Evolutionary conservation across 2,113 vertebrate species (phyloP).

Genomic region (Chloropsis cyanopogon): DNA sequence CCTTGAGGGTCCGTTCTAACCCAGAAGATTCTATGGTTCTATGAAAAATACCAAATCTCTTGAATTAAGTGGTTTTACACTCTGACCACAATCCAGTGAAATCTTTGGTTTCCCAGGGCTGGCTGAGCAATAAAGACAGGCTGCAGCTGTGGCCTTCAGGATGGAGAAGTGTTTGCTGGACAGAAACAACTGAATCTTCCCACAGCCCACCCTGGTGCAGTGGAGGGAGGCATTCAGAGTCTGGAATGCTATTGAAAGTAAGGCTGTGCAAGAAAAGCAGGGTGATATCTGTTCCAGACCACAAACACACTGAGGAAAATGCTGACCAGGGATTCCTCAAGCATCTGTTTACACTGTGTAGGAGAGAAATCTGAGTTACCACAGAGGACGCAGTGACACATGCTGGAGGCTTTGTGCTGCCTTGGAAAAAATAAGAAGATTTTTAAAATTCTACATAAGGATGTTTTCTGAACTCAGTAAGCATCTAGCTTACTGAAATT

Average conservation of each 20-base stretch:
- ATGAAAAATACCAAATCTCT: neutral
- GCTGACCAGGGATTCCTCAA: neutral
- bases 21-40: neutral
- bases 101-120: neutral
- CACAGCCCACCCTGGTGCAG: neutral
- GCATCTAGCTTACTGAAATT: neutral
- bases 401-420: neutral
- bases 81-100: neutral
- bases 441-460: neutral
- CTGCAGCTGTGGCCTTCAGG: accelerated
- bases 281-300: neutral
- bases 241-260: neutral
- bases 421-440: neutral
- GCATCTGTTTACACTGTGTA: neutral
- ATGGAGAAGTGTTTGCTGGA: neutral
- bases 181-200: neutral
- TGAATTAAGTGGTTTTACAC: neutral
- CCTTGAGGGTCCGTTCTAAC: neutral
- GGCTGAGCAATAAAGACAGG: neutral
- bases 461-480: neutral
- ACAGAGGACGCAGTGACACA: neutral
- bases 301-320: neutral
- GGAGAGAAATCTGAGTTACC: constrained; percentile 1
- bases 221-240: neutral
- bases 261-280: neutral